Base-by-base conservation (phyloP, 2,113 vertebrate genomes). In the Fulica atra region DNA sequence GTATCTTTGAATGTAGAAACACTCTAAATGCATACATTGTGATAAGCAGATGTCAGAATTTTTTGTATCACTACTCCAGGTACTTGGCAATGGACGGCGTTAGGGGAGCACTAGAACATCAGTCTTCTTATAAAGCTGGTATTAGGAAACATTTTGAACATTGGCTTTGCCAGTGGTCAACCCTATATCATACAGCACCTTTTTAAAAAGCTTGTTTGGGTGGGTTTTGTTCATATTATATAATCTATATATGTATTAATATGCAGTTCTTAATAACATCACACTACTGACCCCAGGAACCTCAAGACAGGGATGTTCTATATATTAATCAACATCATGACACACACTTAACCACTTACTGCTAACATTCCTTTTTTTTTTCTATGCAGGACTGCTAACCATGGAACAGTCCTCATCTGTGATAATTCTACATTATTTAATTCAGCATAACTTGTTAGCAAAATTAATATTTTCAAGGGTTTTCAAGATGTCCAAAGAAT, bases 1-100 rank as follows among this genome's bases (percentile, higher is more conserved):
- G 35, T 91, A 64, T 89, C 44, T 87, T 81, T 44, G 46, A 94
- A 92, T 78, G 86, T 40, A 89, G 87, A 89, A 86, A 84, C 23
- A 80, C 5, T 89, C 92, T 76, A 78, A 84, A 35, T 66, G 38
- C 89, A 44, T 72, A 79, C 28, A 74, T 51, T 66, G 46, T 36
- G 38, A 93, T 68, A 56, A 84, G 68, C 31, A 46, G 23, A 74
- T 65, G 59, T 86, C 44, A 51, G 6, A 61, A 29, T 50, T 63
- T 42, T 72, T 76, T 64, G 8, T n/a, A 33, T 76, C 50, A 16
- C 61, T 81, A 7, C 38, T 88, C 57, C 25, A 81, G 23, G 16
- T 88, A 36, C 65, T 72, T 94, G 86, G 38, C 59, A 87, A 26
- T 35, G 21, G 9, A 57, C 82, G 13, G 88, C 50, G 13, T 64